These are phyloP conservation scores for Eurois occulta DNA, from an alignment of 2,888 invertebrate species.

Conservation along the genomic window DNA sequence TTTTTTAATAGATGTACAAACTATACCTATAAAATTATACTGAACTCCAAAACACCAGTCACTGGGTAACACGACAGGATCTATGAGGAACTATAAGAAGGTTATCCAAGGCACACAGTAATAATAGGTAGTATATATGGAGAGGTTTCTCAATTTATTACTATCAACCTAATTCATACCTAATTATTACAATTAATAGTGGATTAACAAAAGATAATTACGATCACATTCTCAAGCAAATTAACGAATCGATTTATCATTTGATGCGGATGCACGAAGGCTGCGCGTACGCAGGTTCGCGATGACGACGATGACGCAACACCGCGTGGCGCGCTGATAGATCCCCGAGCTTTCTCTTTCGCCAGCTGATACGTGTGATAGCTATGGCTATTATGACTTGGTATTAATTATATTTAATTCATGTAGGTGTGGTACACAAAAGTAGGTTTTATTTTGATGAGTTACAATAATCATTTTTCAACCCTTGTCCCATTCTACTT, in stretches of 20 bases:
- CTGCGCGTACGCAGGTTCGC: constrained; percentile 72
- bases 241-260: constrained; percentile 55
- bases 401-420: constrained; percentile 26
- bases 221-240: constrained; percentile 26
- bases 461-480: too few relatives aligned
- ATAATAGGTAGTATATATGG: not conserved
- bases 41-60: not conserved
- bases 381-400: constrained; percentile 22
- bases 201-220: constrained; percentile 1
- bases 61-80: not conserved
- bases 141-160: not conserved
- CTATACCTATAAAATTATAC: not conserved
- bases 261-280: constrained; percentile 39
- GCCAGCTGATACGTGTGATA: constrained; percentile 49
- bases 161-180: not conserved
- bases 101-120: not conserved
- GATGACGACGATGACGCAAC: constrained; percentile 59
- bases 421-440: not conserved
- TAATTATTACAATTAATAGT: not conserved
- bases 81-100: not conserved
- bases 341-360: constrained; percentile 80
- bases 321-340: constrained; percentile 70
- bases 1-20: not conserved
- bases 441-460: constrained; percentile 12
- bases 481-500: too few relatives aligned